Evolutionary conservation across 2,888 invertebrate species (phyloP), one percentile per base, ranked within the genome.

Genomic region (Limnephilus marmoratus): DNA sequence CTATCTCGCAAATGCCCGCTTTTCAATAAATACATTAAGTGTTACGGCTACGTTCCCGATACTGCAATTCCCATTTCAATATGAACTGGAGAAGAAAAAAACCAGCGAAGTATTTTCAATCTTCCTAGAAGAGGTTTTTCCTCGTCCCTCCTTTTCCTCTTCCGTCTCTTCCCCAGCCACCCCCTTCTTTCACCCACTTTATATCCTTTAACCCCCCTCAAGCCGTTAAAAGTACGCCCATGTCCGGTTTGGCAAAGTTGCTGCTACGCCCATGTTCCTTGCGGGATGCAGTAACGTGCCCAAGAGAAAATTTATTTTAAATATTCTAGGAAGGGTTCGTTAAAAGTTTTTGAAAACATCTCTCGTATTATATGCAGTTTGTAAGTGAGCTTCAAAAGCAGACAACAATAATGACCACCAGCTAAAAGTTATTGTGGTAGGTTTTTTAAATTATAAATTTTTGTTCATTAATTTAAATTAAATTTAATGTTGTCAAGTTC

Each of bases 11-110:
- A 68, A 24, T 68, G 68, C 68, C 68, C 68, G 68, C 68, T 68
- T 68, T 68, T 68, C 68, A 68, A 68, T 68, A 68, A 68, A 68
- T 68, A 68, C 68, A n/a, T 68, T 68, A 68, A 68, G 68, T 68
- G n/a, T 68, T 68, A 68, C 68, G 24, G 68, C 68, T 9, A 68
- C 68, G n/a, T 68, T 68, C 68, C 68, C 68, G 68, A 68, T 68
- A 68, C 68, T 68, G 68, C 68, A 68, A 68, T 68, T 68, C 68
- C 68, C 68, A 68, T 68, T 68, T 68, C 68, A 68, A 68, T 68
- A 68, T 68, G 68, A 9, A 68, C 68, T n/a, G 68, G 18, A 24
- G 68, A 68, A 24, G 68, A 68, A 68, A 68, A 68, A 68, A 68
- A 68, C 68, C 24, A 68, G 68, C 24, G 24, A 68, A 68, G 68